Evolutionary conservation across 2,113 vertebrate genomes (phyloP).

Genomic region (Theristicus caerulescens): DNA sequence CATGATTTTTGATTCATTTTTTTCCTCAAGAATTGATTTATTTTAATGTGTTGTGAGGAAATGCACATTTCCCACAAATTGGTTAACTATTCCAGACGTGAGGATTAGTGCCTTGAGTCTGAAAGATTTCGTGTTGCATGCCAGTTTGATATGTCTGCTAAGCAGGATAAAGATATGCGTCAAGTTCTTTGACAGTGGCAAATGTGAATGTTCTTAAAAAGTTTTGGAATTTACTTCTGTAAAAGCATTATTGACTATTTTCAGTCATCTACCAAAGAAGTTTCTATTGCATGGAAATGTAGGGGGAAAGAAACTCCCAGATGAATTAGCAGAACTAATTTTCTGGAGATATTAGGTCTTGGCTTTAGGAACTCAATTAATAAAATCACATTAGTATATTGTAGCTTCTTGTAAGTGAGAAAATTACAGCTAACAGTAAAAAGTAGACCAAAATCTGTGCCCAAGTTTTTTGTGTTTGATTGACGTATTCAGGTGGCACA

Average conservation of each 20-base stretch:
- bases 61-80: neutral
- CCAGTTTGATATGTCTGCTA: neutral
- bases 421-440: neutral
- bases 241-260: neutral
- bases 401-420: neutral
- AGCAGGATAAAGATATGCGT: neutral
- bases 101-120: neutral
- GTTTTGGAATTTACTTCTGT: neutral
- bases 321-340: neutral
- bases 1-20: neutral
- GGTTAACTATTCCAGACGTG: neutral
- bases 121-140: neutral
- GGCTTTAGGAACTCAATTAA: neutral
- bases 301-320: neutral
- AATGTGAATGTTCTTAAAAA: neutral
- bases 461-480: neutral
- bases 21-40: fast-evolving
- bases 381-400: neutral
- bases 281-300: neutral
- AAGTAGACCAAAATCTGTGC: neutral
- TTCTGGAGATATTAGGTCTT: neutral
- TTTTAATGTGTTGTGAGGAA: neutral
- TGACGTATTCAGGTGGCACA: neutral
- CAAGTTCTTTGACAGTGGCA: neutral
- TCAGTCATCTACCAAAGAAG: neutral